A percentile compares a stretch with the other conserved stretches of the same genome.
Conservation (phyloP, 2,888 invertebrate genomes). For the Oligia fasciuncula region DNA sequence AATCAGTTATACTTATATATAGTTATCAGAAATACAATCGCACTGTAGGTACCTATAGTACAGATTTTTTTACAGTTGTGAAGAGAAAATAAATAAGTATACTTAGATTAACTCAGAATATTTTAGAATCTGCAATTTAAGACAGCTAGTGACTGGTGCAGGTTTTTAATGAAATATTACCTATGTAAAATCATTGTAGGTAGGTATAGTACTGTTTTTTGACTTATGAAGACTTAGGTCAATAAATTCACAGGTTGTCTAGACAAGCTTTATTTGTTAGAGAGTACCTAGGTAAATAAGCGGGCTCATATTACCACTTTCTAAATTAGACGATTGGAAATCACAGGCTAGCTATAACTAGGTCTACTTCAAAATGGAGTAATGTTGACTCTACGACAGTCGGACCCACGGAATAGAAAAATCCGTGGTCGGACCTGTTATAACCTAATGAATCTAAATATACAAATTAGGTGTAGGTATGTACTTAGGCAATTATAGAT, state of each 20-base stretch:
- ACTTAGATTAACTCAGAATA: too few species aligned
- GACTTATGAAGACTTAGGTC: neutral
- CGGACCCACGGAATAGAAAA: too few species aligned
- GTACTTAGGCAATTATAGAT: neutral
- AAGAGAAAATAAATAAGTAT: too few species aligned
- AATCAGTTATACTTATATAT: too few species aligned
- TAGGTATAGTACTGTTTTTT: neutral
- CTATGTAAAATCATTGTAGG: neutral
- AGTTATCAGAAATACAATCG: too few species aligned
- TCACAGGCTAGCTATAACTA: neutral
- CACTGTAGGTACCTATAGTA: too few species aligned
- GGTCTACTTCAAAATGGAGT: neutral
- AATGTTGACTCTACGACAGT: conserved; percentile 12
- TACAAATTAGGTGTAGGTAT: too few species aligned
- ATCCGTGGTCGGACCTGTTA: neutral
- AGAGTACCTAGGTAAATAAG: conserved; percentile 1
- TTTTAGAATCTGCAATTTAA: neutral
- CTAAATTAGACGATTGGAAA: conserved; percentile 27
- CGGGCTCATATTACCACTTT: conserved; percentile 9
- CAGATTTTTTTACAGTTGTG: too few species aligned
- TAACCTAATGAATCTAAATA: neutral
- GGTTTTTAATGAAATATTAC: neutral
- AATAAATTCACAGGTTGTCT: neutral
- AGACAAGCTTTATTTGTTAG: conserved; percentile 27
- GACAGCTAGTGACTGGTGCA: neutral